Evolutionary conservation across 2,797 vertebrate genomes (phyloP), one percentile per base, ranked within the genome.

Genomic region (Darevskia mixta): DNA sequence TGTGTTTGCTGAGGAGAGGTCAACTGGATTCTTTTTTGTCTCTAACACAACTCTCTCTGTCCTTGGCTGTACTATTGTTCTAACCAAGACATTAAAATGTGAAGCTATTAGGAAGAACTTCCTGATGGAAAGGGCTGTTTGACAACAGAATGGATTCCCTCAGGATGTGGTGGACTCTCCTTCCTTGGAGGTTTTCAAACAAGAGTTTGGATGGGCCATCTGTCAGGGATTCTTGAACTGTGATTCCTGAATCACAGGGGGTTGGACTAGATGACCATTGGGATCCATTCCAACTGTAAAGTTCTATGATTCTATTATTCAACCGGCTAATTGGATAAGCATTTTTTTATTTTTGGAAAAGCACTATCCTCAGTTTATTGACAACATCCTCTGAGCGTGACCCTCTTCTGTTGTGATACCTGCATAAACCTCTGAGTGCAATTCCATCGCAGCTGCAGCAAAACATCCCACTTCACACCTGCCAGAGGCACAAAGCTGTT

Each of bases 401-500:
- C 90, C 91, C 90, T 86, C 75, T 77, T 83, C 88, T 85, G 79
- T 89, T 88, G 92, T 55, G 92, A 94, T 92, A 94, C 92, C 93
- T 94, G 90, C 83, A 88, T 91, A 11, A 94, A 86, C 89, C 92
- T 94, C 83, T 67, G 91, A 88, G 87, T 82, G 87, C 66, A 89
- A 89, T 91, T 91, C 90, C 91, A 80, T 0, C 0, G 87, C 91
- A 94, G 91, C 88, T 90, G 92, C 86, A 94, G 90, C 89, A 88
- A 77, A 25, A 55, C 49, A 91, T 71, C 85, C 89, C 90, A 29
- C 45, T 79, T 81, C 72, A 77, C 93, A 93, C 94, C 95, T 94
- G 95, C 58, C 83, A 90, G 88, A 91, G 93, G 61, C 92, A 92
- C 89, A 92, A 55, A 93, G 85, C 32, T 92, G 88, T 87, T 94